phyloP scores from a whole-genome alignment of 2,797 vertebrate genomes.

The Eutrigla gurnardus region DNA sequence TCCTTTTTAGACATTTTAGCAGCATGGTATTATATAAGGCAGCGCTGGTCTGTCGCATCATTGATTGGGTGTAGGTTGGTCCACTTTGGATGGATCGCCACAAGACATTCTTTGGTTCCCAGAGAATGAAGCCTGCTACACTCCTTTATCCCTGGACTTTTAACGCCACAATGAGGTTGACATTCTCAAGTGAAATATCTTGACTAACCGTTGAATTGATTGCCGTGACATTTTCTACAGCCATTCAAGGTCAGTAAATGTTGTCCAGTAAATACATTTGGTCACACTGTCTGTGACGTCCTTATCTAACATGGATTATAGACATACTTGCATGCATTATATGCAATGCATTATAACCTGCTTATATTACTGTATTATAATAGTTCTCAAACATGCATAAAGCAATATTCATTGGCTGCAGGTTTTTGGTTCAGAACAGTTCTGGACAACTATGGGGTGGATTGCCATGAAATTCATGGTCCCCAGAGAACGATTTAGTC shows the following conservation, averaged over 20 bases:
- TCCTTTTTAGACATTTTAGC: neutral
- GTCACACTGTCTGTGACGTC: neutral
- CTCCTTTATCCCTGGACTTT: neutral
- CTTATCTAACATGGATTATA: neutral
- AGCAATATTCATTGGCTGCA: neutral
- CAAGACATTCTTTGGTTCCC: neutral
- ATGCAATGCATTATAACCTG: no score
- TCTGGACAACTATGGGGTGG: no score
- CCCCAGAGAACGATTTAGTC: no score
- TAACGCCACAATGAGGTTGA: neutral
- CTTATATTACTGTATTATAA: neutral
- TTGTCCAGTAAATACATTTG: neutral
- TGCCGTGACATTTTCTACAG: neutral
- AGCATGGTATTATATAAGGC: neutral
- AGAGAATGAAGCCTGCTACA: neutral
- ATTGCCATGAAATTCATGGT: no score
- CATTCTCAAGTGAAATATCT: neutral
- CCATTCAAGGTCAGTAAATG: neutral
- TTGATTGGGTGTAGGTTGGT: neutral
- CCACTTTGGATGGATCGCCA: neutral
- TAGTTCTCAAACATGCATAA: neutral
- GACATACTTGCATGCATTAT: no score
- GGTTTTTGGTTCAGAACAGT: neutral
- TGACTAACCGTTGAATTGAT: neutral
- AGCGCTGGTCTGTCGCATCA: neutral